A percentile compares a stretch with the other conserved stretches of the same genome.
Conservation (phyloP, 2,113 vertebrate genomes). For the Larimichthys polyactis region DNA sequence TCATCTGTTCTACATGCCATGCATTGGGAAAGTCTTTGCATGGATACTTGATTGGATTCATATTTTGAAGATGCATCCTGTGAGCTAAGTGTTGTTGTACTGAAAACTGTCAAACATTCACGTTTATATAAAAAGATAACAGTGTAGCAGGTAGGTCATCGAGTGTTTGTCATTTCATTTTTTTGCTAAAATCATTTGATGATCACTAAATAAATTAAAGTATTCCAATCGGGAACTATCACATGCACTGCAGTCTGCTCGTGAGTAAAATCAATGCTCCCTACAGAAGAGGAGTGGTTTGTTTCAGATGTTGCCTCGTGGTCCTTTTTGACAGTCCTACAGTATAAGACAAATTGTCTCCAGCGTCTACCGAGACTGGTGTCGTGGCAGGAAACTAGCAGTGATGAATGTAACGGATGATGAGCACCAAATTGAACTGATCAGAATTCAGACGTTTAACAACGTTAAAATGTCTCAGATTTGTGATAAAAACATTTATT, state of each 20-base stretch:
- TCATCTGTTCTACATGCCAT: conserved; percentile 45
- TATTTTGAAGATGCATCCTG: conserved; percentile 36
- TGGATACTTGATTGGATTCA: conserved; percentile 32
- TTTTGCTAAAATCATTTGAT: conserved; percentile 12
- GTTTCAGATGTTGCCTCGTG: conserved; percentile 22
- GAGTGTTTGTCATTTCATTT: conserved; percentile 18
- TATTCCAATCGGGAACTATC: conserved; percentile 10
- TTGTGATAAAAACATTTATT: conserved; percentile 88
- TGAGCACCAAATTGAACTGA: conserved; percentile 67
- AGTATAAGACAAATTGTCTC: conserved; percentile 27
- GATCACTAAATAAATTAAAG: conserved; percentile 25
- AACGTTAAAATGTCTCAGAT: conserved; percentile 79
- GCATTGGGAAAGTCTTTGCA: conserved; percentile 38
- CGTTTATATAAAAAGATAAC: conserved; percentile 37
- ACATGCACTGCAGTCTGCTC: conserved; percentile 18
- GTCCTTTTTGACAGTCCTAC: conserved; percentile 26
- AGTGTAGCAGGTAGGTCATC: conserved; percentile 24
- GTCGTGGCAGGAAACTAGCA: conserved; percentile 42
- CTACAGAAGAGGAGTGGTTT: background rate
- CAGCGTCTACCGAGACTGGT: conserved; percentile 30
- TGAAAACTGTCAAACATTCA: conserved; percentile 46
- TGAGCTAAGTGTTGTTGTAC: conserved; percentile 39
- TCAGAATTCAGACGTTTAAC: conserved; percentile 70
- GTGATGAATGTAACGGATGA: conserved; percentile 40
- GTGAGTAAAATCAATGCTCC: conserved; percentile 28